Evolutionary conservation across 2,797 vertebrate genomes (phyloP), one percentile per base, ranked within the genome.

Genomic region (Amblyraja radiata): DNA sequence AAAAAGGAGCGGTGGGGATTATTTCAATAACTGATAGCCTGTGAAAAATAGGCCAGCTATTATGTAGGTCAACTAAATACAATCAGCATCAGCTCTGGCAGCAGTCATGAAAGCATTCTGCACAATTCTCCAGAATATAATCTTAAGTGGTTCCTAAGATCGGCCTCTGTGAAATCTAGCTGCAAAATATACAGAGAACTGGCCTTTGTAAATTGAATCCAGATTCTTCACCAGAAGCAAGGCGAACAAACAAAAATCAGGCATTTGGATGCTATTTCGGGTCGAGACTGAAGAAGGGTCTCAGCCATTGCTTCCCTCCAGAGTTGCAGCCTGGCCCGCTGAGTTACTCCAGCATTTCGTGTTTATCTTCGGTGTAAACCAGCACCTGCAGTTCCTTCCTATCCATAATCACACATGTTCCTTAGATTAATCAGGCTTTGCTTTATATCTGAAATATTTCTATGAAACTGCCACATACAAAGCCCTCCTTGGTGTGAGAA

Each of bases 11-110:
- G 21, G 6, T 6, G 7, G 61, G n/a, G 61, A 36, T 18, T 88
- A 46, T 88, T 68, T 88, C 54, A 88, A 88, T 88, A 88, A 88
- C 65, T 88, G 63, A 68, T 63, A 88, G 63, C n/a, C n/a, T n/a
- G 32, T 39, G 63, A 32, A 88, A 54, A 88, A 88, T 88, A 88
- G 84, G n/a, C 36, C 77, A 36, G 32, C 77, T 5, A 32, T 36
- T 36, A 78, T 36, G 32, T 78, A 78, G 77, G 84, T 88, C 84
- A 68, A 36, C 63, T 21, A 88, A 68, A 68, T 36, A 36, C 36
- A 36, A 88, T 88, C 21, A 88, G 10, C n/a, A 16, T 61, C 63
- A 6, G 84, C 21, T 88, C 68, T 68, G 84, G 84, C 84, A 25
- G n/a, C 63, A 36, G 84, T 88, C 84, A 65, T 23, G 63, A 88